Base-by-base conservation (phyloP, 2,113 vertebrate species). In the Nothocercus julius region DNA sequence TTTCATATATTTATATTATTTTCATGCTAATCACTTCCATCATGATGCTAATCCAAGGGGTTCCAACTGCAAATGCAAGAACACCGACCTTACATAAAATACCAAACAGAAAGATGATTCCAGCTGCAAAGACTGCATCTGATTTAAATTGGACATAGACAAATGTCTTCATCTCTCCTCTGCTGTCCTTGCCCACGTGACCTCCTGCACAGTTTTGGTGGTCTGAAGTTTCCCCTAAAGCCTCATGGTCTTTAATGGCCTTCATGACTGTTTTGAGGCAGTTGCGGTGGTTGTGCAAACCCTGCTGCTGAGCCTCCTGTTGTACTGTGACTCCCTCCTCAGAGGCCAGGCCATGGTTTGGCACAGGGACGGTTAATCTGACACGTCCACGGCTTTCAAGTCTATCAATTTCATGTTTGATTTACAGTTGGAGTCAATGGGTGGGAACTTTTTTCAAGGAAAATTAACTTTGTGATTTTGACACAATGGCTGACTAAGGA, bases 1-100 rank as follows among this genome's bases (percentile, higher is more conserved):
- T 84, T 94, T 86, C 69, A 70, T 89, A 30, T 84, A 90, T 76
- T 61, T 87, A 30, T 64, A 73, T 90, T 72, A 42, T 92, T 88
- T 94, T 92, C 64, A 51, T 84, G 51, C 83, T 61, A 62, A 93
- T 90, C 89, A 68, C 61, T 88, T 90, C 40, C 67, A 36, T 40
- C 73, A 51, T 86, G 56, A 58, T 88, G 44, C 53, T 86, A 92
- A 81, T 84, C 86, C 93, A 72, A 93, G 22, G 25, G 38, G 28
- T n/a, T 78, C 77, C 74, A 94, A 56, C 61, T 93, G 61, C 51
- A 94, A 61, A 32, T 78, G 83, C 17, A 68, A 42, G 32, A 92
- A 87, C 77, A 92, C 42, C 68, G 76, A 74, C 58, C 40, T 68
- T 74, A 40, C 12, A 38, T 68, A 59, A 93, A 81, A 81, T 45